These are phyloP conservation scores for Helicoverpa armigera DNA, from an alignment of 1,140 invertebrate species.

Conservation along the genomic window DNA sequence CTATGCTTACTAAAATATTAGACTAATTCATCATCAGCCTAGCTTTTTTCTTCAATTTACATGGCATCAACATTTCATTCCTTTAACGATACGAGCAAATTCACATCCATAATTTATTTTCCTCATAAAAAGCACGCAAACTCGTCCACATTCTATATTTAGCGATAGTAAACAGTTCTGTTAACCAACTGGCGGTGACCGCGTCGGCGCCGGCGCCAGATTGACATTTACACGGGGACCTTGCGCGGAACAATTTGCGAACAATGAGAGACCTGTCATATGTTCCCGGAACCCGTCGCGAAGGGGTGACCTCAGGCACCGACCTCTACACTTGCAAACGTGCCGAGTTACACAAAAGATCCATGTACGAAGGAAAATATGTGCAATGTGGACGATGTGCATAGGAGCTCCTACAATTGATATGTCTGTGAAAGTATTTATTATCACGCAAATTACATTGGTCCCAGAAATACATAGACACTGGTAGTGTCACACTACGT, in stretches of 20 bases:
- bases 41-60: no score
- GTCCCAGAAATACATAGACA: no score
- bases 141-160: conserved; percentile 38
- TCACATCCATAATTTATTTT: neutral
- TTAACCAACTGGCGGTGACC: conserved; percentile 33
- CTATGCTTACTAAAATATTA: no score
- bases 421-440: neutral
- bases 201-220: conserved; percentile 75
- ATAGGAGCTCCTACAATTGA: neutral
- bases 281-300: conserved; percentile 75
- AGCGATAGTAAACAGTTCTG: conserved; percentile 39
- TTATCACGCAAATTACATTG: no score
- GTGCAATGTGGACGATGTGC: neutral
- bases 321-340: conserved; percentile 58
- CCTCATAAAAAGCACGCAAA: conserved; percentile 9
- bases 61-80: neutral
- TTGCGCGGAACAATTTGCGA: conserved; percentile 80
- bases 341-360: conserved; percentile 49
- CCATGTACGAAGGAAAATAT: conserved; percentile 37
- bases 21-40: no score
- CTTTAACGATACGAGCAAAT: neutral
- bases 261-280: conserved; percentile 77
- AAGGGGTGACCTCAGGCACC: conserved; percentile 70
- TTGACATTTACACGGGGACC: conserved; percentile 81
- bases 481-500: no score